These are phyloP conservation scores for Villa cingulata DNA, from an alignment of 2,888 invertebrate species.

Conservation along the genomic window DNA sequence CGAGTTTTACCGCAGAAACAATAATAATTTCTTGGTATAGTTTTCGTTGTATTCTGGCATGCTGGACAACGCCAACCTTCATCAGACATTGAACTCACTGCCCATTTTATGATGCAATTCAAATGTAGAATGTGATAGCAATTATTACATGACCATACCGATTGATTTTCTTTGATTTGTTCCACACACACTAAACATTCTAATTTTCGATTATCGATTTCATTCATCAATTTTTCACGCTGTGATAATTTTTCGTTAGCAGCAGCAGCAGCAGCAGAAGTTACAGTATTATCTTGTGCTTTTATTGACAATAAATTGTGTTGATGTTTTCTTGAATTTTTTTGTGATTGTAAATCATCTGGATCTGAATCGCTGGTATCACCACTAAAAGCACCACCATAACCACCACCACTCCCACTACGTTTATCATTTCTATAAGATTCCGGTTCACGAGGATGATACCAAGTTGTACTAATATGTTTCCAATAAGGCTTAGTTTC, in stretches of 20 bases:
- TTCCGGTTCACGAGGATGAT: constrained; percentile 24
- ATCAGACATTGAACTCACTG: constrained; percentile 62
- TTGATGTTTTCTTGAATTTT: background rate
- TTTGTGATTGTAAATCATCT: background rate
- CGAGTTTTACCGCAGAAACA: constrained; percentile 81
- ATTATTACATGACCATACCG: constrained; percentile 81
- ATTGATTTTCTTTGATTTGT: constrained; percentile 60
- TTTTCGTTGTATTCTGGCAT: constrained; percentile 69
- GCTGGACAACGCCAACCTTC: constrained; percentile 93
- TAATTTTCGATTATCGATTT: constrained; percentile 63
- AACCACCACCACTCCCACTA: background rate
- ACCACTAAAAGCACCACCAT: too few relatives aligned
- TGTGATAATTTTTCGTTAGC: constrained; percentile 47
- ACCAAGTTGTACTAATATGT: constrained; percentile 32
- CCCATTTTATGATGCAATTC: constrained; percentile 84
- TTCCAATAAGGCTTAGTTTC: constrained; percentile 32
- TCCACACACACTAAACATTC: constrained; percentile 96
- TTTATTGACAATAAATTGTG: background rate
- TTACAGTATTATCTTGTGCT: too few relatives aligned
- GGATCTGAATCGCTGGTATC: too few relatives aligned
- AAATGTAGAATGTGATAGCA: constrained; percentile 91
- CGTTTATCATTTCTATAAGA: background rate
- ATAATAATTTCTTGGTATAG: constrained; percentile 64
- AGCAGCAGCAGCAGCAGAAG: too few relatives aligned
- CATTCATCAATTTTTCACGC: constrained; percentile 68